A percentile compares a stretch with the other conserved stretches of the same genome.
Evolutionary conservation across 2,888 invertebrate species (phyloP).

Genomic region (Polydrusus cervinus): DNA sequence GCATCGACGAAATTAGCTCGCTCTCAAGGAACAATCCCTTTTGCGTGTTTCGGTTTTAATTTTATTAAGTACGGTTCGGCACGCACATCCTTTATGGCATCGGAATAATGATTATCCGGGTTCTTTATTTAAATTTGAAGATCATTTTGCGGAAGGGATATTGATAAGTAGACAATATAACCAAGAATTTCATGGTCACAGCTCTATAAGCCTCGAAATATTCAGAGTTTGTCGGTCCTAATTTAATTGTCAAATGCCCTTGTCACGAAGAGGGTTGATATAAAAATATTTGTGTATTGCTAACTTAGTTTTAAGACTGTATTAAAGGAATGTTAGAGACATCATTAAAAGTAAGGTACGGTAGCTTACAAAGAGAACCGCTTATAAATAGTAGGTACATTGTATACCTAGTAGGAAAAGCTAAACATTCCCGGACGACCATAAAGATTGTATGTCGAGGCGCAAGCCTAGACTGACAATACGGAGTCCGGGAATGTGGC

Average conservation of each 20-base stretch:
- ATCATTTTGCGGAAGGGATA: constrained; percentile 13
- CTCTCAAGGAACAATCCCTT: constrained; percentile 42
- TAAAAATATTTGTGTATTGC: too few relatives aligned
- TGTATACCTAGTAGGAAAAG: too few relatives aligned
- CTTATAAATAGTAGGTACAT: too few relatives aligned
- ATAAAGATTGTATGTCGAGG: too few relatives aligned
- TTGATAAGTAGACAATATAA: background rate
- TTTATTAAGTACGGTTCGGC: constrained; percentile 45
- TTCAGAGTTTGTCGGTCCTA: constrained; percentile 5
- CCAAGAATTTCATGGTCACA: background rate
- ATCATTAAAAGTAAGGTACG: too few relatives aligned
- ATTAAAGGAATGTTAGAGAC: too few relatives aligned
- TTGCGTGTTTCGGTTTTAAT: constrained; percentile 44
- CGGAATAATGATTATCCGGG: constrained; percentile 38
- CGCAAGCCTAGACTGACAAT: too few relatives aligned
- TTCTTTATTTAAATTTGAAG: constrained; percentile 29
- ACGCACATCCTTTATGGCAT: constrained; percentile 40
- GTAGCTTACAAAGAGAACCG: too few relatives aligned
- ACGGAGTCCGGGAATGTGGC: too few relatives aligned
- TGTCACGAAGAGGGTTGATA: too few relatives aligned
- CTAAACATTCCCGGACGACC: too few relatives aligned
- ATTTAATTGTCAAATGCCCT: background rate
- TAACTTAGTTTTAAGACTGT: too few relatives aligned
- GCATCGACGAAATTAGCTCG: constrained; percentile 35
- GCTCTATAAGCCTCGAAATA: background rate